Base-by-base conservation (phyloP, 2,113 vertebrate genomes). In the Solea solea region DNA sequence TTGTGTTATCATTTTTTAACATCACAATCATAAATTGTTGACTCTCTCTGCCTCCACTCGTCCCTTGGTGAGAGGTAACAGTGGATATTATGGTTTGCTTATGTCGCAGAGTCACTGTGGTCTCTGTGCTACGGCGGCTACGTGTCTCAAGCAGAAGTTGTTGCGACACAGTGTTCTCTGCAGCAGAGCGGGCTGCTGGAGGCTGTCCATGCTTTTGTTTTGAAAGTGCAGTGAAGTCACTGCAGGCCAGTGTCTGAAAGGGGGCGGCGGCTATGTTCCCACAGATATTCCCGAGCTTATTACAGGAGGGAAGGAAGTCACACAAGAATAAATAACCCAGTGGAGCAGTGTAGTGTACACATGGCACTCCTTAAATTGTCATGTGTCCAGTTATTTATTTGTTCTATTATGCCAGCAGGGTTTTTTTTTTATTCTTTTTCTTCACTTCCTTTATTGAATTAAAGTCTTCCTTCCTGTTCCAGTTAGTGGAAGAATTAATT, bases 301-400 rank as follows among this genome's bases (percentile, higher is more conserved):
- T 61, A 64, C 7, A 49, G 13, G 74, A 28, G 12, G 86, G 76
- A 79, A 79, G 85, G 89, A 91, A 89, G 78, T 69, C 5, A 10
- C 10, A 48, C 45, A 12, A 48, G 45, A 12, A 48, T 5, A 9
- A 48, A 13, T 48, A 12, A 48, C 14, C 14, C 45, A 48, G 45
- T 12, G 2, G 9, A 11, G 2, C 5, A 60, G 64, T 72, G 55
- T 60, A 60, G 64, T 72, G 55, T 60, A 27, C 14, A 44, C 44
- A 53, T 11, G 34, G 13, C 41, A 45, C 34, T 49, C 40, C 54
- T 39, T 12, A 51, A 8, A 16, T 60, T 44, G 44, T 50, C n/a
- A 39, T 0, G 25, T 10, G 49, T n/a, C n/a, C 4, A 41, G 1
- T 8, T 57, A 4, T 58, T 42, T 34, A 39, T 34, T 9, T 3